Evolutionary conservation across 2,888 invertebrate genomes (phyloP), one percentile per base, ranked within the genome.

Genomic region (Operophtera brumata): DNA sequence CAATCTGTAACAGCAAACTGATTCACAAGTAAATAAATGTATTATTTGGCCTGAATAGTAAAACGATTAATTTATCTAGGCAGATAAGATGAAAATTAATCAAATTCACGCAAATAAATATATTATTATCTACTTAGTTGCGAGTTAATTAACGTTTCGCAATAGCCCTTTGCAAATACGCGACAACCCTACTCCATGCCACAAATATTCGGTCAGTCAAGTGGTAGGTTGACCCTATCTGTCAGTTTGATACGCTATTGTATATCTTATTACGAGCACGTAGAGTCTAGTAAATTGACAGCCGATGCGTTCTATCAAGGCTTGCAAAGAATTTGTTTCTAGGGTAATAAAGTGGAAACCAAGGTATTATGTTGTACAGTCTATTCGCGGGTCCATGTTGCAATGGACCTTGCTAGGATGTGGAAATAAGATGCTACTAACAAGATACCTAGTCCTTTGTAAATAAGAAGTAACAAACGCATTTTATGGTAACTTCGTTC

Each of bases 331-430:
- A 32, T 51, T 51, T 13, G 48, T 36, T 45, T 55, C 52, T 48
- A 56, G 30, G 52, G 48, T 52, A 52, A 52, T 52, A 45, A 52
- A 51, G 48, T 47, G 37, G 43, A 42, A 25, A 48, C 32, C 54
- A 48, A 59, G 54, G 51, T 54, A 54, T 51, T 51, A 51, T 48
- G 39, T 32, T 45, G 35, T 39, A 39, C 43, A 59, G 49, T 52
- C 59, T 48, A 40, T 47, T 41, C 25, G 55, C 57, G 53, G 56
- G 56, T 51, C 52, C 10, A 52, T 57, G 61, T 60, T 55, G 64
- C 58, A 61, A 62, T 59, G 44, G 58, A 52, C 64, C 66, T 66
- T 64, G 61, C 30, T 45, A 56, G 58, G 62, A 62, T 62, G 61
- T 62, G 59, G 65, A 62, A 61, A 65, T 58, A 32, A 59, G 59